Conservation (phyloP, 2,888 invertebrate genomes). For the Tipula helvola region DNA sequence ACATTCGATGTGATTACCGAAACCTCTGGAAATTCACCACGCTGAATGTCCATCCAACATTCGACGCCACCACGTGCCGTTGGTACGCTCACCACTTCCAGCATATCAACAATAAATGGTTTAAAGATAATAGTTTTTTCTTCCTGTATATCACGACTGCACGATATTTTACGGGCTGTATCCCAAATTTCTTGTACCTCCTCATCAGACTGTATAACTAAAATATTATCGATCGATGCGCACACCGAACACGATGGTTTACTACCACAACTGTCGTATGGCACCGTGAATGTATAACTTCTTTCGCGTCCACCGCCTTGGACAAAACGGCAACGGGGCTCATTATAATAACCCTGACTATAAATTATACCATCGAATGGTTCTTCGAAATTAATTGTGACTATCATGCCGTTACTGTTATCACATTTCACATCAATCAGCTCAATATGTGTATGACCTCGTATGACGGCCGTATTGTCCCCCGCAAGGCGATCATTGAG, state of each 20-base stretch:
- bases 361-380: slow-evolving; percentile 57
- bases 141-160: slow-evolving; percentile 30
- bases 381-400: slow-evolving; percentile 49
- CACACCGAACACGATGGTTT: slow-evolving; percentile 47
- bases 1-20: slow-evolving; percentile 48
- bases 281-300: slow-evolving; percentile 49
- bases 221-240: slow-evolving; percentile 49
- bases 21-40: slow-evolving; percentile 56
- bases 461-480: neutral
- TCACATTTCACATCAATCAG: slow-evolving; percentile 50
- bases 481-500: neutral
- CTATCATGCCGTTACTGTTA: slow-evolving; percentile 39
- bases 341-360: slow-evolving; percentile 53
- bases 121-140: slow-evolving; percentile 32
- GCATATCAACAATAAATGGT: slow-evolving; percentile 57
- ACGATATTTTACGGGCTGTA: slow-evolving; percentile 48
- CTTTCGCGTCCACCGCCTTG: slow-evolving; percentile 43
- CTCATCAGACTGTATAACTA: slow-evolving; percentile 55
- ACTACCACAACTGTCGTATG: slow-evolving; percentile 50
- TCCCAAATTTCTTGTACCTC: slow-evolving; percentile 50
- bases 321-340: slow-evolving; percentile 56
- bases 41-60: slow-evolving; percentile 67
- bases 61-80: slow-evolving; percentile 52
- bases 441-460: slow-evolving; percentile 40
- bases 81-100: slow-evolving; percentile 53